Evolutionary conservation across 2,797 vertebrate genomes (phyloP).

Genomic region (Alca torda): DNA sequence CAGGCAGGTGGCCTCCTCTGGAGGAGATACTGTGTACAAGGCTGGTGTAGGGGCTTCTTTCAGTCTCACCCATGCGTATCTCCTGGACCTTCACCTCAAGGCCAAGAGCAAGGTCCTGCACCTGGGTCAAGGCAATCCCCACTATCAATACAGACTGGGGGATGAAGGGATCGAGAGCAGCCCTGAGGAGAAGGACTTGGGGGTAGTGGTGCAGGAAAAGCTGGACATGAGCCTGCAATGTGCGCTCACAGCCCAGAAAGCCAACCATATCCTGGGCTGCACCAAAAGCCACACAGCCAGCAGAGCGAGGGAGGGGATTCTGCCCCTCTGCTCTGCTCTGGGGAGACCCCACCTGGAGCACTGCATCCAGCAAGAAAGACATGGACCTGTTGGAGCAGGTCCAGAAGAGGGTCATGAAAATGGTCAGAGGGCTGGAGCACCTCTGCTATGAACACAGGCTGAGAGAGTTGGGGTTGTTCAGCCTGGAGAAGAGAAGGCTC

Average conservation of each 20-base stretch:
- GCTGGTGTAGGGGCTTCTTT: too few relatives aligned
- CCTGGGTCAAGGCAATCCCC: too few relatives aligned
- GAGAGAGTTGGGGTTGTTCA: not conserved
- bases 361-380: not conserved
- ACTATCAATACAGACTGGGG: not conserved
- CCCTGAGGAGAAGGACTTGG: not conserved
- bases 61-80: too few relatives aligned
- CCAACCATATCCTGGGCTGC: not conserved
- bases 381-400: not conserved
- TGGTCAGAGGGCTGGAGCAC: not conserved
- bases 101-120: not conserved
- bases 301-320: not conserved
- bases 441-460: not conserved
- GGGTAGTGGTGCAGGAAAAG: not conserved
- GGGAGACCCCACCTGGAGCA: not conserved
- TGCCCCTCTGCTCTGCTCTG: not conserved
- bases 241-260: not conserved
- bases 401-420: not conserved
- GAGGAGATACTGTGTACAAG: not conserved
- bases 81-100: not conserved
- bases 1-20: too few relatives aligned
- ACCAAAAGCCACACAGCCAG: not conserved
- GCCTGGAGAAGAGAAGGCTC: not conserved
- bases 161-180: not conserved
- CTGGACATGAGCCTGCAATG: not conserved